Conservation (phyloP, 2,797 vertebrate species). For the Tokudaia tokunoshimensis region DNA sequence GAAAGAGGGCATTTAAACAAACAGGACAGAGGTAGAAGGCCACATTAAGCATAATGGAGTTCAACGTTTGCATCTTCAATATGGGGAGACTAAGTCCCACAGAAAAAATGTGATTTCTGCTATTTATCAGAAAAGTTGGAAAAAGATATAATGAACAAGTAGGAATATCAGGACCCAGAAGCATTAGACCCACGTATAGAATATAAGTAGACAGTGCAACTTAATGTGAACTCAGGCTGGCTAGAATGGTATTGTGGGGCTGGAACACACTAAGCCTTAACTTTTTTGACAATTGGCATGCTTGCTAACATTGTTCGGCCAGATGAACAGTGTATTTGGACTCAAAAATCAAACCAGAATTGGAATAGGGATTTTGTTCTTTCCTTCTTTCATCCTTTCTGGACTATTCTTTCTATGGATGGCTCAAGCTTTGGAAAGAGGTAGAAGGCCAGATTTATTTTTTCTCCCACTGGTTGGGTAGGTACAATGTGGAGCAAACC, state of each 20-base stretch:
- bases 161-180: conserved; percentile 9
- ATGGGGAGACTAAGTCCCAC: conserved; percentile 22
- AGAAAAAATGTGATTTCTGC: conserved; percentile 36
- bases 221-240: neutral
- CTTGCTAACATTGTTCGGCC: neutral
- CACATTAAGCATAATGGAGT: neutral
- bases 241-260: neutral
- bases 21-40: conserved; percentile 9
- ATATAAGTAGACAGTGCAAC: neutral
- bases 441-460: neutral
- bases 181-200: neutral
- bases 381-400: conserved; percentile 18
- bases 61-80: conserved; percentile 34
- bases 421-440: conserved; percentile 11
- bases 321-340: neutral
- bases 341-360: conserved; percentile 42
- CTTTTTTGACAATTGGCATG: conserved; percentile 23
- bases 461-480: neutral
- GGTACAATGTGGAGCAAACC: neutral
- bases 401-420: conserved; percentile 39
- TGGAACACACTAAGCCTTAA: neutral
- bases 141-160: conserved; percentile 49
- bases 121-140: conserved; percentile 55
- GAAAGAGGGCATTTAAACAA: neutral
- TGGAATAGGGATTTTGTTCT: neutral